These are phyloP conservation scores for Schizothorax lantsangensis DNA, from an alignment of 2,797 vertebrate species.

Conservation along the genomic window DNA sequence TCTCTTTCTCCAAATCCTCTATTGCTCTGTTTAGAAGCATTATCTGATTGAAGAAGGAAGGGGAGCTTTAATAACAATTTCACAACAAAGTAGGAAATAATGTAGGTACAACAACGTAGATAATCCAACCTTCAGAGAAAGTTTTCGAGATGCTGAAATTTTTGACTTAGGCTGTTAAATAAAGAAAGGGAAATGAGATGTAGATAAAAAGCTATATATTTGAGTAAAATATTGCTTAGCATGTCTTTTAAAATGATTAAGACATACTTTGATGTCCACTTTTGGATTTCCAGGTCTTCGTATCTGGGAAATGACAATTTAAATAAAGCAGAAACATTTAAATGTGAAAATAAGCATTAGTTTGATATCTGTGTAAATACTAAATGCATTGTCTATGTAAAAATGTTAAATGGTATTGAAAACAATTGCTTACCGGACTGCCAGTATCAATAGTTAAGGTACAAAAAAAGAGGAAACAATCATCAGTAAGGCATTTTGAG, in stretches of 20 bases:
- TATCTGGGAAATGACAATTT: neutral
- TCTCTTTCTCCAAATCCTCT: constrained; percentile 92
- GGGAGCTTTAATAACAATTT: neutral
- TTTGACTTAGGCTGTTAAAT: constrained; percentile 91
- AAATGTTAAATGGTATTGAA: neutral
- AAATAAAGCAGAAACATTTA: neutral
- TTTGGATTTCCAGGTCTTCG: constrained; percentile 38
- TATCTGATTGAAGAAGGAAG: constrained; percentile 79
- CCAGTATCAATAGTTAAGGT: constrained; percentile 4
- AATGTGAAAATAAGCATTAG: neutral
- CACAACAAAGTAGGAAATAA: neutral
- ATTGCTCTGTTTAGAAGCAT: constrained; percentile 93
- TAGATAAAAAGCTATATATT: neutral
- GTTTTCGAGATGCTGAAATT: constrained; percentile 96
- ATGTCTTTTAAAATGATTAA: neutral
- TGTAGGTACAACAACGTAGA: neutral
- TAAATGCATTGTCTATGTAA: neutral
- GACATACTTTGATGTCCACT: constrained; percentile 22
- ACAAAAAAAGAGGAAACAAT: neutral
- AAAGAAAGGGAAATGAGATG: neutral
- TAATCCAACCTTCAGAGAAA: constrained; percentile 88
- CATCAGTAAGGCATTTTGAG: neutral
- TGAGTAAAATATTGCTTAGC: neutral
- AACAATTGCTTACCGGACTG: constrained; percentile 52
- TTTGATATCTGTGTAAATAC: neutral